phyloP scores from a whole-genome alignment of 2,888 invertebrate genomes.

The Mythimna ferrago region DNA sequence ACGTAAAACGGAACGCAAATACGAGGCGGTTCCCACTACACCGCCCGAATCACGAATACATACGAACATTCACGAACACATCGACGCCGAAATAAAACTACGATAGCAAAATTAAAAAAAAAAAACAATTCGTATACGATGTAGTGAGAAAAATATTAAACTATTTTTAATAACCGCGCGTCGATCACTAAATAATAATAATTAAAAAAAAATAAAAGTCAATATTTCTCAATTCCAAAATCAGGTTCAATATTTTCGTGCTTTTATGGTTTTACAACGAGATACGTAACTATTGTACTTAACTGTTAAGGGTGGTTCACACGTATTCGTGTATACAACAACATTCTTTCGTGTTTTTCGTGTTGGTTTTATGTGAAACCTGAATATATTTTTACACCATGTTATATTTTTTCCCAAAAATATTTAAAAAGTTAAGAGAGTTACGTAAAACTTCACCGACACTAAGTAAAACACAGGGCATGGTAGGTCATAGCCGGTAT shows the following conservation, averaged over 20 bases:
- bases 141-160: constrained; percentile 50
- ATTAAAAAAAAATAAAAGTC: constrained; percentile 49
- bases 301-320: constrained; percentile 59
- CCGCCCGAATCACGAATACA: constrained; percentile 40
- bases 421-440: too few relatives aligned
- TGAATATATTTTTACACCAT: too few relatives aligned
- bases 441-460: too few relatives aligned
- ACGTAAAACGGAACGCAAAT: constrained; percentile 61
- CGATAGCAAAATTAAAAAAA: constrained; percentile 47
- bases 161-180: constrained; percentile 26
- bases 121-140: constrained; percentile 46
- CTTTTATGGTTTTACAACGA: constrained; percentile 46
- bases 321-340: constrained; percentile 34
- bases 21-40: constrained; percentile 59
- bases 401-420: too few relatives aligned
- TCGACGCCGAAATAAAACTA: constrained; percentile 40
- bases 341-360: too few relatives aligned
- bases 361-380: too few relatives aligned
- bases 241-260: constrained; percentile 51
- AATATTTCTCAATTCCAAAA: constrained; percentile 59
- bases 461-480: too few relatives aligned
- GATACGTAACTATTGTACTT: constrained; percentile 63
- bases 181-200: constrained; percentile 42
- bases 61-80: constrained; percentile 40
- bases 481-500: too few relatives aligned